Conservation (phyloP, 2,797 vertebrate genomes). For the Peromyscus nudipes region DNA sequence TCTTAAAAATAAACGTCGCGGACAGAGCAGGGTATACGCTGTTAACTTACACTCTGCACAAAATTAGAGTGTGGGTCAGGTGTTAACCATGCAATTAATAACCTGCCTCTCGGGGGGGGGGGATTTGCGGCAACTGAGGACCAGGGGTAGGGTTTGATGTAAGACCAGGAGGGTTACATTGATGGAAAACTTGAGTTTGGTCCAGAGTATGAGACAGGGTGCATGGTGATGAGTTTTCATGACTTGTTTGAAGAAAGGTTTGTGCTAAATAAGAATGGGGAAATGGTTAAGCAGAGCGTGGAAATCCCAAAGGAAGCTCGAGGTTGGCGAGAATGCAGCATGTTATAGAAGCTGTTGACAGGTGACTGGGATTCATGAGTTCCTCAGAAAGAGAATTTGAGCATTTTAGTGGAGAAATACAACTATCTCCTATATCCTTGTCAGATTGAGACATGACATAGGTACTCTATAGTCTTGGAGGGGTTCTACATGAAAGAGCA, state of each 20-base stretch:
- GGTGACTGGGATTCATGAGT: not conserved
- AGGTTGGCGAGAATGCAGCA: not conserved
- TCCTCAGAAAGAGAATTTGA: not conserved
- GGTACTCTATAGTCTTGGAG: not conserved
- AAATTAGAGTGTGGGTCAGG: not conserved
- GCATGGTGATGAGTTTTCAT: too few relatives aligned
- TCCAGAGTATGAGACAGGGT: not conserved
- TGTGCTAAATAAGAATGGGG: not conserved
- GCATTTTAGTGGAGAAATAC: not conserved
- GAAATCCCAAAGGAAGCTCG: not conserved
- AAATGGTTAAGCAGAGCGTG: not conserved
- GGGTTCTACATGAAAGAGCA: not conserved
- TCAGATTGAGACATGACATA: not conserved
- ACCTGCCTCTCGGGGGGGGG: not conserved
- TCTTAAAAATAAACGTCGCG: not conserved
- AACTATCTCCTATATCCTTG: not conserved
- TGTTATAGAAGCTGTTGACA: not conserved
- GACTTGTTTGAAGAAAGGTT: not conserved
- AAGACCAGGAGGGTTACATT: not conserved
- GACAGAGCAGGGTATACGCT: not conserved
- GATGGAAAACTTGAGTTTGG: not conserved
- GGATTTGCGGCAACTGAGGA: not conserved
- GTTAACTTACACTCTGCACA: not conserved
- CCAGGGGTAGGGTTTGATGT: accelerated
- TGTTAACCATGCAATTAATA: not conserved